Base-by-base conservation (phyloP, 1,140 invertebrate species). In the Eriosoma lanigerum region DNA sequence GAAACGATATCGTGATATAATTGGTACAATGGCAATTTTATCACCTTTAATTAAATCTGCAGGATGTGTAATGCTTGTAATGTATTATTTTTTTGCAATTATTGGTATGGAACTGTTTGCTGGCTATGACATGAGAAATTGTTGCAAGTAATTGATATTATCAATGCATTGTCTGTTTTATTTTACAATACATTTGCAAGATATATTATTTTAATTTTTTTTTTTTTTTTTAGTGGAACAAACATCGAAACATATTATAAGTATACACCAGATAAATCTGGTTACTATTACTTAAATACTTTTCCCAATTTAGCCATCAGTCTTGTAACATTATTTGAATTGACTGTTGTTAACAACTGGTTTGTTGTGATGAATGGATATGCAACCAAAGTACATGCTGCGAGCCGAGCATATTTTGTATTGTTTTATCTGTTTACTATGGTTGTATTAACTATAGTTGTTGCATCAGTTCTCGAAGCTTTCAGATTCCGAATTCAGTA, bases 341-440 rank as follows among this genome's bases (percentile, higher is more conserved):
- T 96, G 82, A 96, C 94, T 8, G 93, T 96, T 21, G 93, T 95
- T 46, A 96, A 96, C 86, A 96, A 96, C 85, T 93, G 92, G 92
- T 95, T 93, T 85, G 93, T 96, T 80, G 89, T 95, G n/a, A 96
- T 96, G 95, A 93, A 95, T 85, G 93, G 93, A 17, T 96, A 93
- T 86, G 93, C 93, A 1, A 86, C 88, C 32, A 91, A 92, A 4
- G 88, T 90, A 9, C 89, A 89, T 9, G 88, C 88, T 84, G 91
- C 90, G 83, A 92, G 90, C 80, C 87, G 94, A 82, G 87, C 93
- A 38, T 97, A 93, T 85, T 96, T 97, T 84, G 96, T 96, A 92
- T 87, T 90, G 68, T 97, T 96, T 87, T 96, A 96, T 86, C 87
- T 97, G 29, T 91, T 94, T 82, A 96, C 93, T 46, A 95, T 96